phyloP scores from a whole-genome alignment of 2,888 invertebrate species.

The Xylota sylvarum region DNA sequence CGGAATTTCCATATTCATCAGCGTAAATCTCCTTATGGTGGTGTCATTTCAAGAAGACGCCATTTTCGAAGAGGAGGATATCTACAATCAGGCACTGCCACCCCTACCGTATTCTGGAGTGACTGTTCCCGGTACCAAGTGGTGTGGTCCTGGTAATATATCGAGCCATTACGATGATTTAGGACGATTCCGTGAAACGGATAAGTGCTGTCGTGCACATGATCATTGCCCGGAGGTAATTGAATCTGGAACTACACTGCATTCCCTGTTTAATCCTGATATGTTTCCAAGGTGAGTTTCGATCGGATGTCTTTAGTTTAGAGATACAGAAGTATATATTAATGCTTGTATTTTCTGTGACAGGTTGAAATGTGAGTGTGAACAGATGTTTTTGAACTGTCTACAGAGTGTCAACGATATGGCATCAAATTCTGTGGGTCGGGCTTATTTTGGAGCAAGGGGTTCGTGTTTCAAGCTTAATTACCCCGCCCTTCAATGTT shows the following conservation, averaged over 20 bases:
- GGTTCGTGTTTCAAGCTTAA: slow-evolving; percentile 81
- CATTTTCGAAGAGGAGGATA: slow-evolving; percentile 84
- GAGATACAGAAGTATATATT: background rate
- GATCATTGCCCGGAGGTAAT: slow-evolving; percentile 86
- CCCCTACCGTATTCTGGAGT: slow-evolving; percentile 80
- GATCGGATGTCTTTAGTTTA: background rate
- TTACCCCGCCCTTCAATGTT: slow-evolving; percentile 81
- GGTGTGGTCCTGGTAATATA: slow-evolving; percentile 94
- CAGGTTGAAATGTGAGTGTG: slow-evolving; percentile 83
- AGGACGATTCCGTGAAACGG: slow-evolving; percentile 92
- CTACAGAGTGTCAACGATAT: slow-evolving; percentile 81
- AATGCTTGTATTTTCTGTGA: background rate
- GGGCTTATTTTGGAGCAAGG: slow-evolving; percentile 82
- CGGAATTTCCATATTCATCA: background rate
- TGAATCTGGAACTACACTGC: slow-evolving; percentile 80
- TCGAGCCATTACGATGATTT: slow-evolving; percentile 92
- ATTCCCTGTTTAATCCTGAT: slow-evolving; percentile 82
- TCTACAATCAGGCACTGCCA: slow-evolving; percentile 82
- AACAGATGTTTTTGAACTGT: slow-evolving; percentile 83
- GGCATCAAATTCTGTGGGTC: slow-evolving; percentile 82
- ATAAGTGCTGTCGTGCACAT: slow-evolving; percentile 94
- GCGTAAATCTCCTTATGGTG: slow-evolving; percentile 38
- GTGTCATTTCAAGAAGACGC: slow-evolving; percentile 81
- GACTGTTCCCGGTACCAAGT: slow-evolving; percentile 90
- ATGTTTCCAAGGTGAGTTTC: slow-evolving; percentile 83